Evolutionary conservation across 1,140 invertebrate species (phyloP), one percentile per base, ranked within the genome.

Genomic region (Brachionus rotundiformis): DNA sequence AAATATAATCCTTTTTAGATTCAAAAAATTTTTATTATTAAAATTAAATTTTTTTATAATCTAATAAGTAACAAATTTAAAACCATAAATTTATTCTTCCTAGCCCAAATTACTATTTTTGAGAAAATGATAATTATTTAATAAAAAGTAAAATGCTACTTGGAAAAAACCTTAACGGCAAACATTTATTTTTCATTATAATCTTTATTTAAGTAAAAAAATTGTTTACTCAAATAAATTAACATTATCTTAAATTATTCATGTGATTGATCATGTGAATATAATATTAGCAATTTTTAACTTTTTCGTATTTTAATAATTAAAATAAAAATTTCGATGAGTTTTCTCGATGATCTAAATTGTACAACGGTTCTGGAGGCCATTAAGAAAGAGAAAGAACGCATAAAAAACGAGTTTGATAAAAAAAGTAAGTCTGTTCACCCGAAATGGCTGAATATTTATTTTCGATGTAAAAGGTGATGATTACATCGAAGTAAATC

Each of bases 371-470:
- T 79, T 39, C 36, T 79, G 11, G 76, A 79, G 25, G 76, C 76
- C 19, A 79, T 79, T 23, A 79, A 63, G 59, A 54, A 79, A 41
- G 76, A 79, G 27, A 54, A 63, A 73, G 39, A 44, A 44, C 68
- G 47, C 23, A 36, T 36, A 11, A 54, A 41, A 54, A 19, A 23
- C 8, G 76, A 54, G 47, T 27, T 79, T n/a, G 59, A 63, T 25
- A 79, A 7, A 13, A 54, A 63, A 33, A 63, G 47, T 63, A 59
- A 75, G 10, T 8, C 13, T 19, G 13, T n/a, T n/a, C 1, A 39
- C 6, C 1, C 23, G 16, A 59, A 29, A 47, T 54, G 1, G 11
- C 4, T 63, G 6, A 63, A 10, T 4, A 27, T n/a, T 33, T 36
- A 8, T 36, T 41, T 11, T 59, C 25, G 6, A 16, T 77, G 25